Evolutionary conservation across 2,797 vertebrate species (phyloP).

Genomic region (Chloroceryle amazona): DNA sequence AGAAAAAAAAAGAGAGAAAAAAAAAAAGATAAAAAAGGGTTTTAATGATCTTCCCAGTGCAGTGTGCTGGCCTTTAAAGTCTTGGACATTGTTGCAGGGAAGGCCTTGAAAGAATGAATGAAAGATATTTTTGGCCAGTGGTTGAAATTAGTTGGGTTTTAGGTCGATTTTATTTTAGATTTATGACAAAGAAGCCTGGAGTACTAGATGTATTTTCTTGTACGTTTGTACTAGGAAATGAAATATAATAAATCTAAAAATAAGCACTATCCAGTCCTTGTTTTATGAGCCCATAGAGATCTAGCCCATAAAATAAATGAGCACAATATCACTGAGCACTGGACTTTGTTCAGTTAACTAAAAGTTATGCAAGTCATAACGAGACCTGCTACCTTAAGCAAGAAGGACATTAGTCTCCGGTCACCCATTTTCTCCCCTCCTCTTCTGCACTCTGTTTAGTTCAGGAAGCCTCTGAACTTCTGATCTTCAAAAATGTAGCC

Average conservation of each 20-base stretch:
- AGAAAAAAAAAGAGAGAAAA: background rate
- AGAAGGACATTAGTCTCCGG: slow-evolving; percentile 13
- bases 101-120: background rate
- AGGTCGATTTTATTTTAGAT: slow-evolving; percentile 14
- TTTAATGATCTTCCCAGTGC: background rate
- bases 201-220: background rate
- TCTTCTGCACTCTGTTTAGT: background rate
- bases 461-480: slow-evolving; percentile 7
- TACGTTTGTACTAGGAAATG: background rate
- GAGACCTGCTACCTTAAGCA: slow-evolving; percentile 1
- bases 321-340: background rate
- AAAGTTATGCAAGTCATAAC: slow-evolving; percentile 36
- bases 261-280: background rate
- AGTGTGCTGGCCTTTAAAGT: background rate
- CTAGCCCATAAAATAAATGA: slow-evolving; percentile 15
- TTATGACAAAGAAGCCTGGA: background rate
- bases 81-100: background rate
- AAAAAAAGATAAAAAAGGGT: background rate
- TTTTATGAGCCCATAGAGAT: slow-evolving; percentile 11
- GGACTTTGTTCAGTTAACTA: slow-evolving; percentile 11
- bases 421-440: background rate
- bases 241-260: background rate
- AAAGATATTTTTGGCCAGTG: background rate
- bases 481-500: background rate
- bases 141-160: background rate